Percentiles rank a stretch among this genome's conserved stretches.
phyloP scores from a whole-genome alignment of 2,113 vertebrate genomes.

The Mirounga angustirostris region DNA sequence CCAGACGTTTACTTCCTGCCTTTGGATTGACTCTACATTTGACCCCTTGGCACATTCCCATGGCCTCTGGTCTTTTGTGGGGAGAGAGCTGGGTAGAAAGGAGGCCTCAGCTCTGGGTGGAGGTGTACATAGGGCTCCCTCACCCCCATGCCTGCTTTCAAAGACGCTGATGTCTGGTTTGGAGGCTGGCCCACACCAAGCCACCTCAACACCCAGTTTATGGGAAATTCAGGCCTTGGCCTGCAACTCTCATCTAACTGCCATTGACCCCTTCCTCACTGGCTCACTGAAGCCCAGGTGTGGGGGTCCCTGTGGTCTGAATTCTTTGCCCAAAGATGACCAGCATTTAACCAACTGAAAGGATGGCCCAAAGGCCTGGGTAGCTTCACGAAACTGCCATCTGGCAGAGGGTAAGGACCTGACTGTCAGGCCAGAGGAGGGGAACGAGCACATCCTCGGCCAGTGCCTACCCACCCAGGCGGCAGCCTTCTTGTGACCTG shows the following conservation, averaged over 20 bases:
- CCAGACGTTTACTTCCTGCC: neutral
- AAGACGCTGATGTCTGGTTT: neutral
- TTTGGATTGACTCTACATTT: slow-evolving; percentile 44
- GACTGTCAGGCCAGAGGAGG: no score
- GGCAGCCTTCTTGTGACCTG: neutral
- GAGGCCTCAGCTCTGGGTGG: neutral
- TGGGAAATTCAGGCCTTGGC: slow-evolving; percentile 15
- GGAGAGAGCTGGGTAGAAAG: neutral
- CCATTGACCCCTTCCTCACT: neutral
- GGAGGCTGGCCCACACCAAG: neutral
- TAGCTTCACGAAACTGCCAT: neutral
- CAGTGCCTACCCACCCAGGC: neutral
- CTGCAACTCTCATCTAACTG: neutral
- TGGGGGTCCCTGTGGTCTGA: neutral
- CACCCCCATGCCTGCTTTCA: neutral
- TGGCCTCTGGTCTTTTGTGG: neutral
- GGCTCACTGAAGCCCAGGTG: neutral
- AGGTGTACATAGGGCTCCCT: neutral
- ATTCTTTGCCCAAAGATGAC: slow-evolving; percentile 45
- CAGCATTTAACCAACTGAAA: neutral
- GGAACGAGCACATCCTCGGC: neutral
- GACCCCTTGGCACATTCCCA: neutral
- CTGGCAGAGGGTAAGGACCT: neutral
- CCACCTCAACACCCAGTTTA: neutral
- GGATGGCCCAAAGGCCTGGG: neutral